These are phyloP conservation scores for Gymnoscopelus braueri DNA, from an alignment of 2,797 vertebrate species.

Conservation along the genomic window DNA sequence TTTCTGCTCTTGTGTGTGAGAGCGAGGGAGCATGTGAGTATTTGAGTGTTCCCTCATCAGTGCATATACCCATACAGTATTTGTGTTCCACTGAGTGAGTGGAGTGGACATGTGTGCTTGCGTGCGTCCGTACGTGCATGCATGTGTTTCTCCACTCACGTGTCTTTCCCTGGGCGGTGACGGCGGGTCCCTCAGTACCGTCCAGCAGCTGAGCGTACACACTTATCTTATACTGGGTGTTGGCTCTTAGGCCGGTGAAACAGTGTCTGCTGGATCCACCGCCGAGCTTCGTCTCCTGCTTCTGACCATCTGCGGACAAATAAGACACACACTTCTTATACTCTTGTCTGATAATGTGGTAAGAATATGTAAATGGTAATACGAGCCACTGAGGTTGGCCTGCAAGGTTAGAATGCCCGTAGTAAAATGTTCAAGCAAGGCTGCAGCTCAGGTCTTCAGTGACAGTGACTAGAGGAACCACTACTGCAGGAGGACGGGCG, in stretches of 20 bases:
- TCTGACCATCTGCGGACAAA: slow-evolving; percentile 81
- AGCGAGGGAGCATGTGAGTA: not conserved
- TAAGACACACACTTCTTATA: slow-evolving; percentile 11
- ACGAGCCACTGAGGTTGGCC: too few relatives aligned
- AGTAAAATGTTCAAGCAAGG: too few relatives aligned
- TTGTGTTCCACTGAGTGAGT: slow-evolving; percentile 3
- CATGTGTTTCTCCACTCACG: slow-evolving; percentile 74
- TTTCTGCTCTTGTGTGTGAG: too few relatives aligned
- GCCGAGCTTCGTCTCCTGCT: slow-evolving; percentile 83
- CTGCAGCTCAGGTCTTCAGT: too few relatives aligned
- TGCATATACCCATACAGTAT: not conserved
- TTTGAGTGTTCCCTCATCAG: not conserved
- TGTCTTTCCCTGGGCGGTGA: slow-evolving; percentile 84
- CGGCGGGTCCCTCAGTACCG: slow-evolving; percentile 85
- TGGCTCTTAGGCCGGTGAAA: slow-evolving; percentile 88
- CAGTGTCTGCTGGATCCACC: slow-evolving; percentile 88
- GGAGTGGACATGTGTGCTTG: too few relatives aligned
- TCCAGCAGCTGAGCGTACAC: slow-evolving; percentile 89
- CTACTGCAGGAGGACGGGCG: too few relatives aligned
- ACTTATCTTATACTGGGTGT: slow-evolving; percentile 89
- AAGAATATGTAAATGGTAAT: too few relatives aligned
- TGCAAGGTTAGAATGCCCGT: too few relatives aligned
- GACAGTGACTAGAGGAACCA: too few relatives aligned
- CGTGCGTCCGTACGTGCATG: not conserved
- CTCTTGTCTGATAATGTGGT: too few relatives aligned